Percentiles rank a stretch among this genome's conserved stretches.
Conservation (phyloP, 1,140 invertebrate genomes). For the Hyposmocoma kahamanoa region DNA sequence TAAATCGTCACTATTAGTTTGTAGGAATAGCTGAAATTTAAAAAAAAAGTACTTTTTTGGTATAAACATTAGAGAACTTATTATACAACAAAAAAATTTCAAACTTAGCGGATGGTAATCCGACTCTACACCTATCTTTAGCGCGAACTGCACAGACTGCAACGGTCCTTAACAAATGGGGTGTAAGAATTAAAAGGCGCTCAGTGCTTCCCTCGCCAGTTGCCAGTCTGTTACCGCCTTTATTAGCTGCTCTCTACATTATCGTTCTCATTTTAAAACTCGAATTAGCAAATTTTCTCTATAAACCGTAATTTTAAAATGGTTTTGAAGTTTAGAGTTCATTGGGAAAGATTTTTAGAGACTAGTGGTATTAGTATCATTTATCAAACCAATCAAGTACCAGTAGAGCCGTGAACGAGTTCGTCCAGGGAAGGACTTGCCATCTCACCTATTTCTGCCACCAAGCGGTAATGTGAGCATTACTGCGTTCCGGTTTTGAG, state of each 20-base stretch:
- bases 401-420: no score
- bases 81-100: background rate
- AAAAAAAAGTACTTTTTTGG: no score
- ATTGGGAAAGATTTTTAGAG: background rate
- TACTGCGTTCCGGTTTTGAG: no score
- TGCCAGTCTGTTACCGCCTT: conserved; percentile 33
- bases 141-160: conserved; percentile 31
- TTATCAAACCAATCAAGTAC: no score
- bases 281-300: background rate
- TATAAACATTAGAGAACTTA: no score
- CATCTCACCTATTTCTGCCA: no score
- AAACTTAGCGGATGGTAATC: background rate
- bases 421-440: no score
- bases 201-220: conserved; percentile 22
- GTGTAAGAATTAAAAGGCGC: conserved; percentile 67
- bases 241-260: conserved; percentile 39
- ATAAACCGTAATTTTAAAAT: no score
- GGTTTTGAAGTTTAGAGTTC: background rate
- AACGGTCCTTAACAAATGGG: conserved; percentile 46
- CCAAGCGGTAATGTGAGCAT: no score
- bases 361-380: no score
- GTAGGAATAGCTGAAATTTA: no score
- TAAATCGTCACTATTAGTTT: no score
- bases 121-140: conserved; percentile 12
- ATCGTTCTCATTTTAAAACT: conserved; percentile 40